Percentiles rank a stretch among this genome's conserved stretches.
These are phyloP conservation scores for Hestina assimilis DNA, from an alignment of 1,140 invertebrate species.

Conservation along the genomic window DNA sequence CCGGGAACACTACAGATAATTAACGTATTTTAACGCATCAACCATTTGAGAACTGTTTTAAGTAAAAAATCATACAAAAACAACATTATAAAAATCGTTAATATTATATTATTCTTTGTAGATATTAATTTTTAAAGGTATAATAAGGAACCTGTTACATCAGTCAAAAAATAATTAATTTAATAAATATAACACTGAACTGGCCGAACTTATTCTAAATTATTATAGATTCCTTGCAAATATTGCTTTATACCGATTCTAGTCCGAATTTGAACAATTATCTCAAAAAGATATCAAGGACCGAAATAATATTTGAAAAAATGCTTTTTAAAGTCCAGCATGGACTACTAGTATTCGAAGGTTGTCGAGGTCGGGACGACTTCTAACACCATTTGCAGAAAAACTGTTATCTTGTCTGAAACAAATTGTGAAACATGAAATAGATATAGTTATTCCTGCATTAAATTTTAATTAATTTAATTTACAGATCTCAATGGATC, in stretches of 20 bases:
- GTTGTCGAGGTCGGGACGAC: constrained; percentile 92
- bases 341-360: constrained; percentile 80
- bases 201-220: constrained; percentile 2
- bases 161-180: constrained; percentile 35
- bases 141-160: constrained; percentile 33
- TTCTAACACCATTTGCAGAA: constrained; percentile 93
- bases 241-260: constrained; percentile 11
- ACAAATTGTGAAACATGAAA: constrained; percentile 40
- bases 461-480: background rate
- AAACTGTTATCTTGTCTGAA: constrained; percentile 92
- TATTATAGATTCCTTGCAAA: constrained; percentile 13
- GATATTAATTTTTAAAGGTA: constrained; percentile 23
- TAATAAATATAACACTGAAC: constrained; percentile 18
- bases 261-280: constrained; percentile 7
- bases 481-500: no score
- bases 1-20: constrained; percentile 15
- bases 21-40: no score
- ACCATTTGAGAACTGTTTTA: background rate
- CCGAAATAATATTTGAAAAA: constrained; percentile 14
- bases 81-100: constrained; percentile 25
- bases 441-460: background rate
- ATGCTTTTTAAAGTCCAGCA: constrained; percentile 69
- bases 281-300: constrained; percentile 13
- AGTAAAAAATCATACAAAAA: constrained; percentile 17
- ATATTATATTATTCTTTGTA: constrained; percentile 14